Conservation (phyloP, 2,113 vertebrate genomes). For the Balaenoptera acutorostrata region DNA sequence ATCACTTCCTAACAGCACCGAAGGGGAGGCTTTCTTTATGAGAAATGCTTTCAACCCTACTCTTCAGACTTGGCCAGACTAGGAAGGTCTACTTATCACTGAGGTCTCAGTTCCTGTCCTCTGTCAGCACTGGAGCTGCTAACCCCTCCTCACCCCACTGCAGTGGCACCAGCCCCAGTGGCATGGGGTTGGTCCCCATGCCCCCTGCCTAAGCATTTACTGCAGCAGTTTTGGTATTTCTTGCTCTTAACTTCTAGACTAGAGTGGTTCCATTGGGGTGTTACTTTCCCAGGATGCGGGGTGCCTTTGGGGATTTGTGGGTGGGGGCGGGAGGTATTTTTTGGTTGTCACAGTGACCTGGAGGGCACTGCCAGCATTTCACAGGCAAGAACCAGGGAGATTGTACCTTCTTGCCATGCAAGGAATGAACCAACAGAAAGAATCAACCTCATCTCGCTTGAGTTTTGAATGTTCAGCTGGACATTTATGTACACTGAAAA, state of each 20-base stretch:
- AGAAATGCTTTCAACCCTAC: neutral
- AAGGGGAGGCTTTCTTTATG: neutral
- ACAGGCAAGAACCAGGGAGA: neutral
- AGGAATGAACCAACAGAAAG: neutral
- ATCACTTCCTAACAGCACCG: neutral
- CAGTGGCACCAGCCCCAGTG: too few species aligned
- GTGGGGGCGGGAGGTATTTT: neutral
- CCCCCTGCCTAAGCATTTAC: neutral
- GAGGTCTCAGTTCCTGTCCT: neutral
- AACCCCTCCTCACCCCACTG: too few species aligned
- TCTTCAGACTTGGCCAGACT: neutral
- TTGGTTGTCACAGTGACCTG: neutral
- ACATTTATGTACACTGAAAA: neutral
- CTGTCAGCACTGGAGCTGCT: neutral
- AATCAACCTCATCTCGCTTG: neutral
- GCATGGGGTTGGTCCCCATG: fast-evolving
- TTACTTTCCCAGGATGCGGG: too few species aligned
- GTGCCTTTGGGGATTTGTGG: neutral
- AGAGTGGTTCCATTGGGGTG: neutral
- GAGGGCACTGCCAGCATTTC: neutral
- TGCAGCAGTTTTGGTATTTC: neutral
- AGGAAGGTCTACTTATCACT: neutral
- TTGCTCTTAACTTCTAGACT: neutral
- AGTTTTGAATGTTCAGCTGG: neutral
- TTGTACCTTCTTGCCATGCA: neutral